These are phyloP conservation scores for Diploptera punctata DNA, from an alignment of 2,888 invertebrate genomes.

Conservation along the genomic window DNA sequence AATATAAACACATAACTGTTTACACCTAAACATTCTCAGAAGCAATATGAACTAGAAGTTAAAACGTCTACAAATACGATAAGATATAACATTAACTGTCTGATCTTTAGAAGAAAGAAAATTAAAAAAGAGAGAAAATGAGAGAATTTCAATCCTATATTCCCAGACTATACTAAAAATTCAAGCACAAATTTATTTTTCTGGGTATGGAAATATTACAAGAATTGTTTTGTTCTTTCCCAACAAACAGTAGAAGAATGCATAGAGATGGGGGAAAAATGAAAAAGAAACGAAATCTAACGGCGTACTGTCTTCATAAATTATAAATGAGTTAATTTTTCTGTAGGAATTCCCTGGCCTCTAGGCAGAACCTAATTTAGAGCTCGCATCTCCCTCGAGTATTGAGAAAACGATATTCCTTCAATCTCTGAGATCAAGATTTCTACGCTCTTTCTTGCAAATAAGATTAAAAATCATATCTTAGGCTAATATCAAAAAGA, in stretches of 20 bases:
- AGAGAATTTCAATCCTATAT: neutral
- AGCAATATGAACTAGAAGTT: too few species aligned
- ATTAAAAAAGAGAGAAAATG: neutral
- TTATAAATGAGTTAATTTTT: slow-evolving; percentile 57
- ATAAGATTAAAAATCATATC: too few species aligned
- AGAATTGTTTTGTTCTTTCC: slow-evolving; percentile 8
- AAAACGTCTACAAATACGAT: too few species aligned
- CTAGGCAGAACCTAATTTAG: slow-evolving; percentile 9
- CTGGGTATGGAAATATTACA: neutral
- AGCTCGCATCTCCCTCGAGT: neutral
- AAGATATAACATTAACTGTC: too few species aligned
- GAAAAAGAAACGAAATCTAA: slow-evolving; percentile 11
- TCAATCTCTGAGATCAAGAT: neutral
- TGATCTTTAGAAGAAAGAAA: too few species aligned
- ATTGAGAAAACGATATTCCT: slow-evolving; percentile 4
- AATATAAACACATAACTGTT: too few species aligned
- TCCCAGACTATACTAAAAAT: neutral
- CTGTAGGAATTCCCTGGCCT: slow-evolving; percentile 41
- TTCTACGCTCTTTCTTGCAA: neutral
- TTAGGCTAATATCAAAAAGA: too few species aligned
- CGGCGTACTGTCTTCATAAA: slow-evolving; percentile 53
- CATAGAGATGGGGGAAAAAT: neutral
- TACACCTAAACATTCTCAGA: too few species aligned
- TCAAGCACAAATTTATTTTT: neutral
- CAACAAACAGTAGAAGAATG: neutral